A percentile compares a stretch with the other conserved stretches of the same genome.
Evolutionary conservation across 2,888 invertebrate genomes (phyloP).

Genomic region (Polymixis lichenea): DNA sequence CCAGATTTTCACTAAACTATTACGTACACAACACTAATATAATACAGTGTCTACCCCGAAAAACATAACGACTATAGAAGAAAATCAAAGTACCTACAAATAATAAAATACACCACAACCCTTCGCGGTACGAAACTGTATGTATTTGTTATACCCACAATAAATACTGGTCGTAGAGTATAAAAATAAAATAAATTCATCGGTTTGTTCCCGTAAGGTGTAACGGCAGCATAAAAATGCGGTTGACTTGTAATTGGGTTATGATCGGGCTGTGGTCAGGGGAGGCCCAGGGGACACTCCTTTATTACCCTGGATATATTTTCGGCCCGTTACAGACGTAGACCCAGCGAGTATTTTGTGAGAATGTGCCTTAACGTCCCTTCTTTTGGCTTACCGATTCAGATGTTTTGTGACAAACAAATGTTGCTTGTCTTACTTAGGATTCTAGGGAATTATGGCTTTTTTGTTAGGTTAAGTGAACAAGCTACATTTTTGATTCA

Average conservation of each 20-base stretch:
- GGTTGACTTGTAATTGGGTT: slow-evolving; percentile 81
- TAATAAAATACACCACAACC: slow-evolving; percentile 34
- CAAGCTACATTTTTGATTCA: background rate
- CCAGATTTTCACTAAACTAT: background rate
- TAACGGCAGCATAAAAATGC: slow-evolving; percentile 79
- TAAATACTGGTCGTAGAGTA: slow-evolving; percentile 63
- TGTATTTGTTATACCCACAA: slow-evolving; percentile 60
- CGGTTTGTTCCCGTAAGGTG: slow-evolving; percentile 71
- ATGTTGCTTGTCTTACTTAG: slow-evolving; percentile 27
- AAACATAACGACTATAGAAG: slow-evolving; percentile 7
- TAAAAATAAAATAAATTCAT: slow-evolving; percentile 71
- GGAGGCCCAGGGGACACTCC: slow-evolving; percentile 69
- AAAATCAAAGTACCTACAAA: slow-evolving; percentile 49
- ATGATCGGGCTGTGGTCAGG: slow-evolving; percentile 76
- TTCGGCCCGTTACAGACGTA: slow-evolving; percentile 67
- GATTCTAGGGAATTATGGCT: slow-evolving; percentile 16
- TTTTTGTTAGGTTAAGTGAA: background rate
- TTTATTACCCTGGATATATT: slow-evolving; percentile 76
- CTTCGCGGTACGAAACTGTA: slow-evolving; percentile 34
- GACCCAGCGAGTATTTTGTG: slow-evolving; percentile 64
- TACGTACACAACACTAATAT: background rate
- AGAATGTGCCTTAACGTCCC: slow-evolving; percentile 59
- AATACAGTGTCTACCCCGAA: slow-evolving; percentile 11
- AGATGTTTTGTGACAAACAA: slow-evolving; percentile 43
- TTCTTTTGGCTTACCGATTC: slow-evolving; percentile 44